Evolutionary conservation across 1,140 invertebrate genomes (phyloP).

Genomic region (Zeugodacus cucurbitae): DNA sequence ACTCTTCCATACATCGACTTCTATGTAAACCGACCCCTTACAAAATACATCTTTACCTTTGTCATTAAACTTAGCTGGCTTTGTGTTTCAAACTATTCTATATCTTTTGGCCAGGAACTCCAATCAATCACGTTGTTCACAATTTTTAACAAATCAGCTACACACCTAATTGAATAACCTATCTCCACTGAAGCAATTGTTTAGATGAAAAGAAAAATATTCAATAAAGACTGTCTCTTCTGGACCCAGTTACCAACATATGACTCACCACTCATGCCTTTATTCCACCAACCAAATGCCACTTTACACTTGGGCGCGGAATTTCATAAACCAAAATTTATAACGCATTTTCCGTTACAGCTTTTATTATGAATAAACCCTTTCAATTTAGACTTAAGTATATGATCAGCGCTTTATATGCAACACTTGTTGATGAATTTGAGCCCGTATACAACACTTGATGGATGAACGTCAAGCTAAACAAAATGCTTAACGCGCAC

Average conservation of each 20-base stretch:
- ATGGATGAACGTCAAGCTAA: constrained; percentile 8
- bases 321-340: constrained; percentile 23
- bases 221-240: no score
- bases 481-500: not conserved
- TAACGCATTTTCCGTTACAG: not conserved
- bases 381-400: not conserved
- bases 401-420: not conserved
- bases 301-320: not conserved
- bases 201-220: no score
- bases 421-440: constrained; percentile 19
- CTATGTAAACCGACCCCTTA: no score
- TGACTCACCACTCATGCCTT: not conserved
- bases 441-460: not conserved
- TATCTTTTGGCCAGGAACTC: no score
- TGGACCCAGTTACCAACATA: not conserved
- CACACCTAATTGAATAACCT: not conserved
- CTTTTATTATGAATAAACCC: not conserved
- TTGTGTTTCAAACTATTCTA: no score
- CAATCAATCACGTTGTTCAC: no score
- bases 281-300: not conserved
- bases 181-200: no score
- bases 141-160: not conserved
- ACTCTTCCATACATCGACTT: no score
- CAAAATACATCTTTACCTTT: no score
- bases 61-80: no score